A percentile compares a stretch with the other conserved stretches of the same genome.
phyloP scores from a whole-genome alignment of 2,888 invertebrate species.

The Hesperia comma region DNA sequence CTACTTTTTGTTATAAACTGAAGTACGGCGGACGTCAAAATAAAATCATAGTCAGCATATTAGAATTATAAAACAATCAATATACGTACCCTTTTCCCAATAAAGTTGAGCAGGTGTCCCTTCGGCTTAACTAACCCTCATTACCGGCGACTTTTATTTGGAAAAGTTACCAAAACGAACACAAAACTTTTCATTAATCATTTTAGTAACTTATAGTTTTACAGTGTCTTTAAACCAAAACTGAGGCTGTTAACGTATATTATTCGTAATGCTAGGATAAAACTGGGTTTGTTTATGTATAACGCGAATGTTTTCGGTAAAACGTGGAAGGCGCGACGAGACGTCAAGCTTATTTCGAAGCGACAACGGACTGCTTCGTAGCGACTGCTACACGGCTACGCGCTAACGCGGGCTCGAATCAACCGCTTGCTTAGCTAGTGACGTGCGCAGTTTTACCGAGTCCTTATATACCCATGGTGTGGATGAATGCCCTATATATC shows the following conservation, averaged over 20 bases:
- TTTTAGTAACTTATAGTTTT: not conserved
- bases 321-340: not conserved
- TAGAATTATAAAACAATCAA: not conserved
- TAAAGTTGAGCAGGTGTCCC: not conserved
- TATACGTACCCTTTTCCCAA: constrained; percentile 11
- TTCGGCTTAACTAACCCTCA: constrained; percentile 13
- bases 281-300: constrained; percentile 19
- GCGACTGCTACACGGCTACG: not conserved
- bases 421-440: constrained; percentile 46
- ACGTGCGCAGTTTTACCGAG: constrained; percentile 49
- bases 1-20: too few species aligned
- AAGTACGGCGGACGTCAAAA: too few species aligned
- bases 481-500: not conserved
- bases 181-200: constrained; percentile 10
- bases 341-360: constrained; percentile 21
- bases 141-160: not conserved
- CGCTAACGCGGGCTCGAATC: not conserved
- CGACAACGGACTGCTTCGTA: constrained; percentile 27
- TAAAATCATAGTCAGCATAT: too few species aligned
- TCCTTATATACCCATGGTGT: constrained; percentile 16
- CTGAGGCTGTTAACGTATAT: not conserved
- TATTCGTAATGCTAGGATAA: not conserved
- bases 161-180: constrained; percentile 14
- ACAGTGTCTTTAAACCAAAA: not conserved
- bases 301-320: constrained; percentile 30